phyloP scores from a whole-genome alignment of 2,888 invertebrate genomes.

The Ferdinandea cuprea region DNA sequence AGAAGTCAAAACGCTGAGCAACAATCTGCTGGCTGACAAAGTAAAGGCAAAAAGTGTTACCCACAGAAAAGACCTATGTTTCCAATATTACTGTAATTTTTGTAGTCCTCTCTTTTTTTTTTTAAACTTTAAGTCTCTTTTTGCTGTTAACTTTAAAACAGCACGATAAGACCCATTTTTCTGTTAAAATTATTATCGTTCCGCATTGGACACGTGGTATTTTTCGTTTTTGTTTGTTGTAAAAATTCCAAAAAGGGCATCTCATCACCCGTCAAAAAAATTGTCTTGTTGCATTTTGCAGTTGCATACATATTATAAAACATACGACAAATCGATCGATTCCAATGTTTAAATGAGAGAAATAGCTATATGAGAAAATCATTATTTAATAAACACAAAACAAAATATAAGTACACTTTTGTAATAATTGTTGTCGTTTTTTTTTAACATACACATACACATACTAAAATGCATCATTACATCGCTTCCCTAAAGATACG shows the following conservation, averaged over 20 bases:
- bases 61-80: conserved; percentile 8
- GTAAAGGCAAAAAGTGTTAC: conserved; percentile 35
- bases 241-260: neutral
- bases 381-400: conserved; percentile 51
- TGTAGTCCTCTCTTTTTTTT: conserved; percentile 4
- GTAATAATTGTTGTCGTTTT: conserved; percentile 40
- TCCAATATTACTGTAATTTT: neutral
- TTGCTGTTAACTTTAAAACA: conserved; percentile 15
- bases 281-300: conserved; percentile 4
- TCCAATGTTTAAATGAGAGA: conserved; percentile 52
- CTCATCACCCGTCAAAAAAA: conserved; percentile 12
- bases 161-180: neutral
- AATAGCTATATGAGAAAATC: conserved; percentile 22
- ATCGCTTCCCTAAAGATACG: neutral
- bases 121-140: conserved; percentile 10
- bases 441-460: neutral
- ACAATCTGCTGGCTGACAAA: neutral
- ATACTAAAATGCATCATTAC: no score
- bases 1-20: conserved; percentile 85
- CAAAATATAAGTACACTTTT: conserved; percentile 41
- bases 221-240: conserved; percentile 7
- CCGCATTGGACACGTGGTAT: neutral
- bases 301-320: neutral
- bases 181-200: conserved; percentile 20
- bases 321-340: conserved; percentile 37